Evolutionary conservation across 2,888 invertebrate species (phyloP).

Genomic region (Agrilus cyanescens): DNA sequence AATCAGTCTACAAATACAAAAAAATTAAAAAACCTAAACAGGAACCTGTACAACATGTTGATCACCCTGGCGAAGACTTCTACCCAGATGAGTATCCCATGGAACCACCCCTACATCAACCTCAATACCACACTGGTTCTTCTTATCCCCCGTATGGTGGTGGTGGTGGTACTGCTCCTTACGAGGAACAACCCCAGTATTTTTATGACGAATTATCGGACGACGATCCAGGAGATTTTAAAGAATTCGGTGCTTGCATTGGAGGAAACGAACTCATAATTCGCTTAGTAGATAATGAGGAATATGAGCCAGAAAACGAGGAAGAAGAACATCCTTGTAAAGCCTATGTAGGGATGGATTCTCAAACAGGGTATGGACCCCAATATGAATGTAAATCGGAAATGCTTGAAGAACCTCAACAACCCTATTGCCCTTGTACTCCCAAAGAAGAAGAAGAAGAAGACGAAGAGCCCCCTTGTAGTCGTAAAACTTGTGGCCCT

Average conservation of each 20-base stretch:
- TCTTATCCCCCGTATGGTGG: not conserved
- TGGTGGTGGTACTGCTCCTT: not conserved
- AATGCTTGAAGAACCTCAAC: not conserved
- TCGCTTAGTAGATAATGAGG: conserved; percentile 1
- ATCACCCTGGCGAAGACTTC: too few species aligned
- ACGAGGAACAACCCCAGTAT: not conserved
- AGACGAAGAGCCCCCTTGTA: not conserved
- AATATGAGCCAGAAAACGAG: not conserved
- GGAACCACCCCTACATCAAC: too few species aligned
- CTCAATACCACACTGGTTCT: too few species aligned
- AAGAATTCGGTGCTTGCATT: conserved; percentile 1
- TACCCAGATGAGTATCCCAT: too few species aligned
- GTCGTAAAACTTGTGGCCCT: too few species aligned
- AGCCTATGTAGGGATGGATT: not conserved
- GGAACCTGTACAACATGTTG: too few species aligned
- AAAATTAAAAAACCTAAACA: conserved; percentile 17
- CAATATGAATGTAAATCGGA: not conserved
- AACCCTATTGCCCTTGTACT: not conserved
- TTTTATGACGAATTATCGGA: conserved; percentile 4
- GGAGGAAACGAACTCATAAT: conserved; percentile 5
- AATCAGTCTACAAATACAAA: conserved; percentile 32
- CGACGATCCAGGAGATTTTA: too few species aligned
- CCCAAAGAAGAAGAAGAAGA: not conserved
- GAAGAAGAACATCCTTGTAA: not conserved
- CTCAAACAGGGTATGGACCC: not conserved